phyloP scores from a whole-genome alignment of 2,113 vertebrate genomes.

The Osmerus mordax region DNA sequence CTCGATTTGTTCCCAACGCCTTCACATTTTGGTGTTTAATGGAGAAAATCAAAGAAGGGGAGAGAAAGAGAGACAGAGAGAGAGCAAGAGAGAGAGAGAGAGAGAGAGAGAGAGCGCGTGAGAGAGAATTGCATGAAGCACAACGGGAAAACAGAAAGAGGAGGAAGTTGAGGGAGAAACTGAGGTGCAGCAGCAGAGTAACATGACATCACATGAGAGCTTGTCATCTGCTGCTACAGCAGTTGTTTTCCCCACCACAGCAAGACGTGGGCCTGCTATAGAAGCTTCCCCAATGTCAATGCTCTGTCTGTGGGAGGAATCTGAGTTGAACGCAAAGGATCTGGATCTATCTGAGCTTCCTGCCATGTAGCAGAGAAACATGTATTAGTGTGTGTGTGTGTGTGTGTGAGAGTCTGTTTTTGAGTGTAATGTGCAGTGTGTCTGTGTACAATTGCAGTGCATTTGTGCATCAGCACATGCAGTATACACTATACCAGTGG shows the following conservation, averaged over 20 bases:
- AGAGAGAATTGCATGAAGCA: background rate
- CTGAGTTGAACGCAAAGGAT: background rate
- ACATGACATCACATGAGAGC: background rate
- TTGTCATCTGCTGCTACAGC: too few species aligned
- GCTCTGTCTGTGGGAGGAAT: constrained; percentile 19
- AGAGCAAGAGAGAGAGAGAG: background rate
- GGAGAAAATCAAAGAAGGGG: background rate
- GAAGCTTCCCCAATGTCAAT: constrained; percentile 11
- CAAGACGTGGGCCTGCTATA: constrained; percentile 22
- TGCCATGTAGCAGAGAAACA: background rate
- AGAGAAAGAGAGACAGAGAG: background rate
- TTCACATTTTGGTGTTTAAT: background rate
- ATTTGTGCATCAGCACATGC: too few species aligned
- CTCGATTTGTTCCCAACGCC: constrained; percentile 37
- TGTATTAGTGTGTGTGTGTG: background rate
- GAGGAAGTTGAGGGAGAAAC: background rate
- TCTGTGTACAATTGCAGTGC: too few species aligned
- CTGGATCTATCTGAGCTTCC: background rate
- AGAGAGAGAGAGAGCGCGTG: background rate
- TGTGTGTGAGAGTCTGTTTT: background rate
- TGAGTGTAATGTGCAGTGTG: background rate
- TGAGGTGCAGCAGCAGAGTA: background rate
- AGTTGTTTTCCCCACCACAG: background rate
- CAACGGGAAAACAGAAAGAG: background rate
- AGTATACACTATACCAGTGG: too few species aligned